Percentiles rank a stretch among this genome's conserved stretches.
These are phyloP conservation scores for Brachionus asplanchnoidis DNA, from an alignment of 1,140 invertebrate species.

Conservation along the genomic window DNA sequence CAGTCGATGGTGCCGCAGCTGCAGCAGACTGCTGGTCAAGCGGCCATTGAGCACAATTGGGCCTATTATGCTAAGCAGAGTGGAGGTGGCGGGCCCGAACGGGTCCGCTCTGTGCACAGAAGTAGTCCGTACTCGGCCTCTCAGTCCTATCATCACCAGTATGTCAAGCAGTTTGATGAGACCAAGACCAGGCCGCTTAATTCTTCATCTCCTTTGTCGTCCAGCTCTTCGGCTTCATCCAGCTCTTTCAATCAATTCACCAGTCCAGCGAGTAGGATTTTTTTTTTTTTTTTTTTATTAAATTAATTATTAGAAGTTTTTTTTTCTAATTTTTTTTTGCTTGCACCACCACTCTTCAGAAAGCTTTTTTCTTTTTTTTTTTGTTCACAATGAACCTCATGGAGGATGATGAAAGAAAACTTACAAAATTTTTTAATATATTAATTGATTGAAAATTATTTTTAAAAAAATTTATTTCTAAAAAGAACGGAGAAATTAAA, in stretches of 20 bases:
- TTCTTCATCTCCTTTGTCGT: neutral
- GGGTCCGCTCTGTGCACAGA: neutral
- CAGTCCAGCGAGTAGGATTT: neutral
- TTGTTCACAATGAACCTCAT: neutral
- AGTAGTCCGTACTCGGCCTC: neutral
- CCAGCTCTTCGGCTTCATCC: neutral
- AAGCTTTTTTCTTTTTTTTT: neutral
- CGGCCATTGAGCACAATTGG: neutral
- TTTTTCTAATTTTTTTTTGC: neutral
- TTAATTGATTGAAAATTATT: too few relatives aligned
- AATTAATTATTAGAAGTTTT: neutral
- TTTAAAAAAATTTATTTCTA: too few relatives aligned
- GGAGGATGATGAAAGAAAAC: too few relatives aligned
- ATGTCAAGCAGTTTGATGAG: neutral
- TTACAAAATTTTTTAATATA: too few relatives aligned
- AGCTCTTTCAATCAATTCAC: neutral
- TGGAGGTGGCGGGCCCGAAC: neutral
- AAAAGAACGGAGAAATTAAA: too few relatives aligned
- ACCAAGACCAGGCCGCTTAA: neutral
- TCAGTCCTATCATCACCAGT: neutral
- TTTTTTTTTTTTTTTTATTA: neutral
- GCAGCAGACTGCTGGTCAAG: neutral
- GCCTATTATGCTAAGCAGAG: neutral
- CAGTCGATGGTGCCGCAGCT: neutral
- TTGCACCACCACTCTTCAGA: too few relatives aligned